Conservation (phyloP, 2,797 vertebrate species). For the Spatula versicolor region DNA sequence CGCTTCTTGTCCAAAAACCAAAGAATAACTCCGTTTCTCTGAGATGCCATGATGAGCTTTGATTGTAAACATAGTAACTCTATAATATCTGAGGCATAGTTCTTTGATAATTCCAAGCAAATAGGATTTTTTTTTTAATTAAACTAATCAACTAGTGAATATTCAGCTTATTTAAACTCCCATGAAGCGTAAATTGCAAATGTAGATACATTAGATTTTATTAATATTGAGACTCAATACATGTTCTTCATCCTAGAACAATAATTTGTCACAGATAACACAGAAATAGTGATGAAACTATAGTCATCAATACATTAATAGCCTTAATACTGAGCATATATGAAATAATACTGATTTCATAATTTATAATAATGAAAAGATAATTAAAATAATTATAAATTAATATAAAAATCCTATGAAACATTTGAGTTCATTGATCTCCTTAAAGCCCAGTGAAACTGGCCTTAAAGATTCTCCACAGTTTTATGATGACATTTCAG, state of each 20-base stretch:
- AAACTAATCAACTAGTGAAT: background rate
- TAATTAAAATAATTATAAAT: background rate
- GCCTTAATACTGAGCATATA: background rate
- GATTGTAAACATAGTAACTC: background rate
- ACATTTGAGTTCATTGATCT: background rate
- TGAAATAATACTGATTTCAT: background rate
- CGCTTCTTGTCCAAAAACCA: background rate
- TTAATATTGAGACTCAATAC: background rate
- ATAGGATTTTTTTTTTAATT: background rate
- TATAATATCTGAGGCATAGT: background rate
- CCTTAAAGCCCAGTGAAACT: background rate
- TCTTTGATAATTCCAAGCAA: background rate
- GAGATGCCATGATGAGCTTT: background rate
- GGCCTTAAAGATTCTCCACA: background rate
- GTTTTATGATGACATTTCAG: background rate
- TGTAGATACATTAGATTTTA: background rate
- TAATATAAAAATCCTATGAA: background rate
- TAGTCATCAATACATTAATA: background rate
- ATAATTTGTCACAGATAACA: background rate
- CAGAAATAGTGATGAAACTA: background rate
- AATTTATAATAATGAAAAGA: background rate
- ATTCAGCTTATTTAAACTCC: background rate
- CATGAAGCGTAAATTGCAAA: background rate
- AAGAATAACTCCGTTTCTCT: background rate
- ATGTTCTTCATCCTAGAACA: background rate